phyloP scores from a whole-genome alignment of 2,113 vertebrate genomes.

The Nibea albiflora region DNA sequence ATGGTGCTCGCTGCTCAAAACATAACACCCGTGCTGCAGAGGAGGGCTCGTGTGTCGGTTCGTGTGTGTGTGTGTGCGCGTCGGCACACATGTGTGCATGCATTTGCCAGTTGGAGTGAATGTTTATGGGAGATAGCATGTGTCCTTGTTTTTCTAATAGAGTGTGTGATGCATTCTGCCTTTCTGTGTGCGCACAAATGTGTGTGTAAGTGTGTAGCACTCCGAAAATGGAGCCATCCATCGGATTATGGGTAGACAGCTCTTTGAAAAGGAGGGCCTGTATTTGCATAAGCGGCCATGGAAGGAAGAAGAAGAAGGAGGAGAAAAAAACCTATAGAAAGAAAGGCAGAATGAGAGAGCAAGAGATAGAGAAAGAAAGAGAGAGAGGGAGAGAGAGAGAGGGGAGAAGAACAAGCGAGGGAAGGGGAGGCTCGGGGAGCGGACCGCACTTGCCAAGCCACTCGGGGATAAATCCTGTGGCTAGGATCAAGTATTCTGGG shows the following conservation, averaged over 20 bases:
- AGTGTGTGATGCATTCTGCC: slow-evolving; percentile 40
- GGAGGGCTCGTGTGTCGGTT: slow-evolving; percentile 33
- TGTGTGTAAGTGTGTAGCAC: slow-evolving; percentile 46
- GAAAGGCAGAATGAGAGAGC: slow-evolving; percentile 41
- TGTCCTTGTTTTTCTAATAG: slow-evolving; percentile 70
- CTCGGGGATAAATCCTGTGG: slow-evolving; percentile 71
- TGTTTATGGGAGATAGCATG: slow-evolving; percentile 64
- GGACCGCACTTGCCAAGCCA: slow-evolving; percentile 68
- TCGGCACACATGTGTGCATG: slow-evolving; percentile 27
- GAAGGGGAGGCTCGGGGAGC: slow-evolving; percentile 6
- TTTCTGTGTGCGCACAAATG: slow-evolving; percentile 7
- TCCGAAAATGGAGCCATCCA: slow-evolving; percentile 80
- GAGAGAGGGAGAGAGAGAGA: slow-evolving; percentile 23
- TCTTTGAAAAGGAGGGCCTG: slow-evolving; percentile 74
- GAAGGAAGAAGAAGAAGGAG: slow-evolving; percentile 15
- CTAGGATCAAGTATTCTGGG: slow-evolving; percentile 71
- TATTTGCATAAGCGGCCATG: slow-evolving; percentile 78
- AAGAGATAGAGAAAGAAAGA: slow-evolving; percentile 36
- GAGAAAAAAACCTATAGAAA: slow-evolving; percentile 48
- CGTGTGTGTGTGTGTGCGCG: slow-evolving; percentile 6
- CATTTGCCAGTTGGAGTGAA: slow-evolving; percentile 34
- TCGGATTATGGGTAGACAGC: slow-evolving; percentile 80
- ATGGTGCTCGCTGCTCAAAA: slow-evolving; percentile 58
- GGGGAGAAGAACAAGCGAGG: slow-evolving; percentile 10
- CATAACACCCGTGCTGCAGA: slow-evolving; percentile 60